Evolutionary conservation across 2,797 vertebrate species (phyloP), one percentile per base, ranked within the genome.

Genomic region (Microctenopoma steveboyesi): DNA sequence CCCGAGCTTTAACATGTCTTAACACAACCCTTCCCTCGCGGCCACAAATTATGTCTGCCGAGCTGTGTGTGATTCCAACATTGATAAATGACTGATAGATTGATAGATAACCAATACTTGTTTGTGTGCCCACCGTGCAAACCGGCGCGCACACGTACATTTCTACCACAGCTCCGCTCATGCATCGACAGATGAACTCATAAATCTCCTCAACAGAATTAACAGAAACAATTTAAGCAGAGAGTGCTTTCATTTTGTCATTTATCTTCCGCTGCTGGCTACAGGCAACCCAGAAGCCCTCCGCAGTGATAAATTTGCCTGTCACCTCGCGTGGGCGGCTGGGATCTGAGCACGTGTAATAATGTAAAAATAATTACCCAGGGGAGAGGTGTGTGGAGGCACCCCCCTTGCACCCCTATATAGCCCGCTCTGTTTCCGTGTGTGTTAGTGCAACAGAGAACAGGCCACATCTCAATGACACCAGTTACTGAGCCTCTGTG

Each of bases 331-430:
- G 82, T 88, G 85, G 93, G 93, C 92, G 85, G 91, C 90, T 88
- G 80, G 91, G 92, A 94, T 95, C 93, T 93, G 91, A 94, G 94
- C 93, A 94, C 91, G 92, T 95, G 94, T 94, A 94, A 94, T 94
- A 94, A 95, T 95, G 94, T 94, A 94, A 93, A 94, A 94, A 95
- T 95, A 94, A 95, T 95, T 94, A 95, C 94, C 94, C 94, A 83
- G 79, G 93, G 93, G 94, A 95, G 86, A 92, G 82, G 80, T 86
- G 86, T 81, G 78, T 72, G 61, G 68, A 81, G 88, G 90, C 83
- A 84, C 86, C 88, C 91, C 81, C 68, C 81, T 82, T 81, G 77
- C 84, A 73, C 79, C 87, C 80, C 79, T 74, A 72, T 81, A 53
- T 64, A 49, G 62, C 64, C 71, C 75, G 80, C 77, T 85, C 52